These are phyloP conservation scores for Cantharis lateralis DNA, from an alignment of 2,888 invertebrate genomes.

Conservation along the genomic window DNA sequence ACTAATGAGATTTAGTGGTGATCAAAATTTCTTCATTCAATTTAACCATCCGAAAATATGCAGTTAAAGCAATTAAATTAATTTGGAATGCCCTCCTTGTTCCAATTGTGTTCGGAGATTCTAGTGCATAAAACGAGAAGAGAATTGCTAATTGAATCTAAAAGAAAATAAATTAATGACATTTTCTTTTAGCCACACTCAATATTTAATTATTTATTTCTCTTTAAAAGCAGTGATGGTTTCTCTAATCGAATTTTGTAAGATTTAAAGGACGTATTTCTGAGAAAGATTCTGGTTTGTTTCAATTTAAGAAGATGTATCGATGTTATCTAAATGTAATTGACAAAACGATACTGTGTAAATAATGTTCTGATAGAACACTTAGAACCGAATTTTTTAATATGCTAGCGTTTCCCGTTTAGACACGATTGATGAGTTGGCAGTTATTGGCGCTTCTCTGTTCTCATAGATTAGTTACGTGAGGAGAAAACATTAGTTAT, in stretches of 20 bases:
- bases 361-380: slow-evolving; percentile 34
- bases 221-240: slow-evolving; percentile 34
- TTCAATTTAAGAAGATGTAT: slow-evolving; percentile 42
- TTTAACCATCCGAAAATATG: not conserved
- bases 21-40: not conserved
- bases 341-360: slow-evolving; percentile 36
- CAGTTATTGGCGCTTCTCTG: slow-evolving; percentile 54
- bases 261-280: slow-evolving; percentile 39
- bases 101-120: slow-evolving; percentile 25
- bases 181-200: slow-evolving; percentile 23
- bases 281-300: slow-evolving; percentile 36
- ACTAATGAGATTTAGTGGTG: not conserved
- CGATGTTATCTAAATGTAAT: slow-evolving; percentile 40
- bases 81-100: slow-evolving; percentile 22
- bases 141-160: slow-evolving; percentile 28
- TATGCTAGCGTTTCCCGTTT: slow-evolving; percentile 40
- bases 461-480: slow-evolving; percentile 56
- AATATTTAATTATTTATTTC: slow-evolving; percentile 37
- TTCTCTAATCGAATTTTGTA: slow-evolving; percentile 40
- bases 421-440: slow-evolving; percentile 51
- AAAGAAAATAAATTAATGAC: slow-evolving; percentile 28
- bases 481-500: slow-evolving; percentile 54
- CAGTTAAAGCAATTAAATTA: slow-evolving; percentile 24
- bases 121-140: slow-evolving; percentile 18
- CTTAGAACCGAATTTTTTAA: slow-evolving; percentile 44